Base-by-base conservation (phyloP, 2,113 vertebrate species). In the Podiceps cristatus region DNA sequence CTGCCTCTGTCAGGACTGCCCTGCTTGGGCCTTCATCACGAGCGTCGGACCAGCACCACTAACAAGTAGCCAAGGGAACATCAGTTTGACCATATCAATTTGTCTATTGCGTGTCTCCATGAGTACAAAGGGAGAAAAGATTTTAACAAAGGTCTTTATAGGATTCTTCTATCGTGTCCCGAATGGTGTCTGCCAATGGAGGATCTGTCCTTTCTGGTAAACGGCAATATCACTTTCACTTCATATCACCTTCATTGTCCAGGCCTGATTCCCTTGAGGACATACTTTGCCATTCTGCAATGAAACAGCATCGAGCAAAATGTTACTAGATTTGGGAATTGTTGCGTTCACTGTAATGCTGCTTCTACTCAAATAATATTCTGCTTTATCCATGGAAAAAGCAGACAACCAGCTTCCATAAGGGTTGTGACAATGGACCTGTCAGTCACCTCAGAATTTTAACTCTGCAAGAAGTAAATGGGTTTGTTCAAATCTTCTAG, bases 371-470 rank as follows among this genome's bases (percentile, higher is more conserved):
- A 49, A 67, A 77, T 56, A 55, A 74, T 55, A 42, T 62, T 85
- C 56, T 82, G 25, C 18, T 62, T 85, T 91, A 87, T 27, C 15
- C 28, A 28, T 42, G 31, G 62, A 68, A 94, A 89, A 93, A 87
- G 44, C 25, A 87, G 56, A 55, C 37, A 95, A 45, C 23, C 49
- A 77, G 18, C 35, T 83, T 92, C 91, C 1, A 0, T 12, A 53
- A 72, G 24, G 79, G 73, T 72, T 95, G 60, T 63, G 72, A 93
- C 88, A 97, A 94, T 91, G 83, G 76, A 85, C 69, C 69, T 94
- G 91, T 79, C 93, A 96, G 80, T 94, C 95, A 94, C 86, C 60
- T 89, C 69, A 66, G 33, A 42, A 78, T 75, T 95, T 81, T 94
- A 81, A 78, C 44, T 88, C 45, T 44, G 52, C 64, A 71, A 62